Base-by-base conservation (phyloP, 2,113 vertebrate genomes). In the Orcinus orca region DNA sequence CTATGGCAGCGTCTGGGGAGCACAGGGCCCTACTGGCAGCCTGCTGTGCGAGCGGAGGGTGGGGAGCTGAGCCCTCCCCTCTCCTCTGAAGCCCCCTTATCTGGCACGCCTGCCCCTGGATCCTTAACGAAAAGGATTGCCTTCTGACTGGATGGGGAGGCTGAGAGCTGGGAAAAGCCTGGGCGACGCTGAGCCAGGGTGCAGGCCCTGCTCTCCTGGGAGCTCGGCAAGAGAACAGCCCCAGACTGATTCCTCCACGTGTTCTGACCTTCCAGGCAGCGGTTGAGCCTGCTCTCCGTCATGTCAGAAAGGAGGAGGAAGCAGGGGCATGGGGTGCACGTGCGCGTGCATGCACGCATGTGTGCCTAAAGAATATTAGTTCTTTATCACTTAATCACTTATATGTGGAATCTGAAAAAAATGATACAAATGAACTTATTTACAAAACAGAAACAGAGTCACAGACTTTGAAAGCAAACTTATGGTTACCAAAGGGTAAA, bases 11-110 rank as follows among this genome's bases (percentile, higher is more conserved):
- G 0, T 7, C 23, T 0, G 15, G 21, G 96, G 55, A 50, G 10
- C 47, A 36, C 20, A 0, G 63, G 50, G 3, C 3, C 11, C 8
- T 81, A 7, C 0, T 0, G 18, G 23, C 6, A 8, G 86, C 4
- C 0, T 25, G 17, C 33, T n/a, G 8, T n/a, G 29, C 15, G 5
- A 23, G 44, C 20, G 6, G 8, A 21, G 60, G 29, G 53, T 11
- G 1, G 9, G 6, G 4, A 31, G n/a, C 9, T 29, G 14, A 5
- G 26, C 47, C 44, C 29, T 10, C 38, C 26, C 0, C 70, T 1
- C 20, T 1, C 23, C 33, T 4, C 6, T 25, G 18, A 14, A 12
- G 13, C 26, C 15, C 1, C 33, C 31, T 41, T 11, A 11, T 50
- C 55, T 2, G 44, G 21, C 8, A 18, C 8, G 41, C 23, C 91